A percentile compares a stretch with the other conserved stretches of the same genome.
These are phyloP conservation scores for Salvelinus namaycush DNA, from an alignment of 2,113 vertebrate species.

Conservation along the genomic window DNA sequence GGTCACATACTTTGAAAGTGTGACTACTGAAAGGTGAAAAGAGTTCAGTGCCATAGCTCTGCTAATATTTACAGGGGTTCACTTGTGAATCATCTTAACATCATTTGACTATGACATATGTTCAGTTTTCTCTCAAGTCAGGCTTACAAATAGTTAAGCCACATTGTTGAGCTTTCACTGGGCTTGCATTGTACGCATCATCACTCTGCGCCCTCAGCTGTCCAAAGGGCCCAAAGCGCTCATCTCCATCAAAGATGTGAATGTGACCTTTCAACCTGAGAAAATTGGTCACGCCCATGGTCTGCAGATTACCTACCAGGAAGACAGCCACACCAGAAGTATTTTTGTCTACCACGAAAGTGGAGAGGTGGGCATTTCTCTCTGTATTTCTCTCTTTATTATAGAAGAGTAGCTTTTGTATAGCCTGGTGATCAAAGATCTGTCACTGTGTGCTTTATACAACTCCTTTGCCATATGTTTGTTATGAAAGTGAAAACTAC, in stretches of 20 bases:
- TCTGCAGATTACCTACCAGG: conserved; percentile 85
- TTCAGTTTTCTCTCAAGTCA: no score
- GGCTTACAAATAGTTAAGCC: background rate
- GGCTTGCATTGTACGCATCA: background rate
- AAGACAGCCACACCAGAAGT: conserved; percentile 76
- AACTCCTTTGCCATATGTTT: no score
- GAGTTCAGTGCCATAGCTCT: no score
- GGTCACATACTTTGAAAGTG: no score
- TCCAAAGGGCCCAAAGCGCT: conserved; percentile 82
- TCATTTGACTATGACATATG: no score
- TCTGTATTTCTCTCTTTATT: background rate
- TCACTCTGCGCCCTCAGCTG: conserved; percentile 65
- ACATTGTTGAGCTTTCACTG: background rate
- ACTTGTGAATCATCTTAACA: no score
- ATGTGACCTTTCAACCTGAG: conserved; percentile 87
- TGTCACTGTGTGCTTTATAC: no score
- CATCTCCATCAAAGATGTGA: conserved; percentile 83
- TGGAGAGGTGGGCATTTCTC: conserved; percentile 75
- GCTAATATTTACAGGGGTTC: no score
- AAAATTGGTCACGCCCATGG: conserved; percentile 85
- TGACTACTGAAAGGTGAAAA: no score
- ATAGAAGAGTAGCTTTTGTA: background rate
- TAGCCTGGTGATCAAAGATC: background rate
- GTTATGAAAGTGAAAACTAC: no score
- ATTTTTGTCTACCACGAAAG: conserved; percentile 88